phyloP scores from a whole-genome alignment of 2,888 invertebrate genomes.

The Lordiphosa andalusiaca region DNA sequence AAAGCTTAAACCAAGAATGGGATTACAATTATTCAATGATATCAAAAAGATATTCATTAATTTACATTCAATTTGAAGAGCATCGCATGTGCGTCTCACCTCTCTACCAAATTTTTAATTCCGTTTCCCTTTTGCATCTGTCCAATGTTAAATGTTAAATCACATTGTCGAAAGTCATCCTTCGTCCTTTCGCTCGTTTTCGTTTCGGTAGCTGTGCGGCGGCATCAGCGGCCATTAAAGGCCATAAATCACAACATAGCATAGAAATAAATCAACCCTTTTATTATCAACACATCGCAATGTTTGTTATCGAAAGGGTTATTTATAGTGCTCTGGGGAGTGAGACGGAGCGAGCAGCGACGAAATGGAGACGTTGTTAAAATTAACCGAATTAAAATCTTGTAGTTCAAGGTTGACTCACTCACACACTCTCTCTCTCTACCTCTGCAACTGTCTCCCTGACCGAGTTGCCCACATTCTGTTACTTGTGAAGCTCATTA shows the following conservation, averaged over 20 bases:
- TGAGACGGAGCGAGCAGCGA: slow-evolving; percentile 19
- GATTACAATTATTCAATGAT: no score
- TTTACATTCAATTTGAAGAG: not conserved
- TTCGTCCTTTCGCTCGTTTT: slow-evolving; percentile 11
- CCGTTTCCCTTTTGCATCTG: slow-evolving; percentile 16
- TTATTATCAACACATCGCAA: slow-evolving; percentile 75
- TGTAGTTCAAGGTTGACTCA: slow-evolving; percentile 29
- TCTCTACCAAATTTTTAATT: slow-evolving; percentile 2
- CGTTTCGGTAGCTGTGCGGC: slow-evolving; percentile 9
- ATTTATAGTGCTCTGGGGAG: slow-evolving; percentile 70
- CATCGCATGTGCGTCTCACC: not conserved
- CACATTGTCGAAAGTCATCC: slow-evolving; percentile 28
- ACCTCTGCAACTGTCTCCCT: not conserved
- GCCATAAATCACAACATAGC: slow-evolving; percentile 70
- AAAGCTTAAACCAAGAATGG: no score
- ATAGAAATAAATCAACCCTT: slow-evolving; percentile 73
- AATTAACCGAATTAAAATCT: slow-evolving; percentile 54
- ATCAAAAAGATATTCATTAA: no score
- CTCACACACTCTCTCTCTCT: no score
- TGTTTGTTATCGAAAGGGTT: slow-evolving; percentile 75
- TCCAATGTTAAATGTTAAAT: slow-evolving; percentile 42
- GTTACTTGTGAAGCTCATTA: slow-evolving; percentile 51
- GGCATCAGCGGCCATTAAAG: slow-evolving; percentile 61
- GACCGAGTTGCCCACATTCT: slow-evolving; percentile 51
- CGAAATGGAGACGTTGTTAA: slow-evolving; percentile 42